These are phyloP conservation scores for Staurois parvus DNA, from an alignment of 2,797 vertebrate genomes.

Conservation along the genomic window DNA sequence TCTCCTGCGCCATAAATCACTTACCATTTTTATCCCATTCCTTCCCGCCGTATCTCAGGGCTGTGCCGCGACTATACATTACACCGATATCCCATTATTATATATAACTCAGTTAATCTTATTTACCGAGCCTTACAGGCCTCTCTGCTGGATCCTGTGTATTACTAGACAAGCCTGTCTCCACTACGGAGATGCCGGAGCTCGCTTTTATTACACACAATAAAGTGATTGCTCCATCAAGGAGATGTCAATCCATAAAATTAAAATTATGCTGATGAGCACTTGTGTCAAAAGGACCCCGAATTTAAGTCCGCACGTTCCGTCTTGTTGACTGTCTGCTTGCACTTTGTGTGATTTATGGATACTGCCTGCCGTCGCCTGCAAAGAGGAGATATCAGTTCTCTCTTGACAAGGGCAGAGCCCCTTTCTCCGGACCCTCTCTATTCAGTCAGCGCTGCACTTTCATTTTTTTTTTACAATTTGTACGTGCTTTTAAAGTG, in stretches of 20 bases:
- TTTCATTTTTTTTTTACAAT: neutral
- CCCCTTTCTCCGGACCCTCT: neutral
- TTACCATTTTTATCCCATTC: conserved; percentile 42
- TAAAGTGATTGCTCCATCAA: conserved; percentile 54
- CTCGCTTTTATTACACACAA: conserved; percentile 41
- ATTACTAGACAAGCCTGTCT: conserved; percentile 42
- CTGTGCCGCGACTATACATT: conserved; percentile 38
- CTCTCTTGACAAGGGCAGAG: conserved; percentile 13
- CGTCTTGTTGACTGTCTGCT: conserved; percentile 36
- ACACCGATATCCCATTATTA: conserved; percentile 45
- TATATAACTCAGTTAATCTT: conserved; percentile 47
- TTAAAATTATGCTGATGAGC: conserved; percentile 56
- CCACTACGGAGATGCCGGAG: neutral
- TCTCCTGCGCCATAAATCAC: conserved; percentile 35
- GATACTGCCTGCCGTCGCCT: conserved; percentile 11
- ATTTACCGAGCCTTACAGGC: conserved; percentile 47
- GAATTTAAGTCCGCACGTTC: conserved; percentile 23
- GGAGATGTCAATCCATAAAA: conserved; percentile 48
- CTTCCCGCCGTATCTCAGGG: conserved; percentile 38
- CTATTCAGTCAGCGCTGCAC: neutral
- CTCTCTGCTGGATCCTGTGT: conserved; percentile 20
- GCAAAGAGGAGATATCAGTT: conserved; percentile 24
- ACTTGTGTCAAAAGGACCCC: conserved; percentile 42
- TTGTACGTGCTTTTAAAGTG: neutral
- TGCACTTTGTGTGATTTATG: conserved; percentile 53